phyloP scores from a whole-genome alignment of 2,797 vertebrate genomes.

The Sphenopsis melanotis region DNA sequence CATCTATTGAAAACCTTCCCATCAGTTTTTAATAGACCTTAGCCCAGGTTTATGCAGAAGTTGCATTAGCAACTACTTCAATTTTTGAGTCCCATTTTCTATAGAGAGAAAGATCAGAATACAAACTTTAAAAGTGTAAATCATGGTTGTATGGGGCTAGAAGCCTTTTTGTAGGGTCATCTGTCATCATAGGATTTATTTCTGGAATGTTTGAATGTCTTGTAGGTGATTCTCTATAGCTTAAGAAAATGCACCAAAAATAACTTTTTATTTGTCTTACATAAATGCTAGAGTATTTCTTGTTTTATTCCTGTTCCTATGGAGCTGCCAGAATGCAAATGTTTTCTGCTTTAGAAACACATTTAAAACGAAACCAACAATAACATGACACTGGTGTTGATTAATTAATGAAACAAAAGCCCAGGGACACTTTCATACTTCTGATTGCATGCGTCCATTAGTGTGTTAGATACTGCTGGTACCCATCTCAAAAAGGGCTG shows the following conservation, averaged over 20 bases:
- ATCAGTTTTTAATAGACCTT: background rate
- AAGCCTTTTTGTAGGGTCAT: background rate
- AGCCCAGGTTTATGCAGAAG: background rate
- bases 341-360: background rate
- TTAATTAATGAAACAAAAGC: background rate
- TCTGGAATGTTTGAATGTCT: background rate
- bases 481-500: background rate
- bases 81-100: background rate
- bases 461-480: background rate
- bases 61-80: background rate
- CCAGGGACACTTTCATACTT: background rate
- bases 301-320: background rate
- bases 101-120: background rate
- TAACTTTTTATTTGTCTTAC: background rate
- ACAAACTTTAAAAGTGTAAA: background rate
- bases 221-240: background rate
- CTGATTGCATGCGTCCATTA: background rate
- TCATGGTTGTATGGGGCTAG: background rate
- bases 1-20: background rate
- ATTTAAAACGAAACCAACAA: background rate
- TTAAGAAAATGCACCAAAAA: background rate
- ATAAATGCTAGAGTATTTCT: background rate
- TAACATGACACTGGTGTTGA: background rate
- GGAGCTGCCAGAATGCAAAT: background rate
- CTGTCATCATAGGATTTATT: background rate